These are phyloP conservation scores for Micrasema minimum DNA, from an alignment of 1,140 invertebrate genomes.

Conservation along the genomic window DNA sequence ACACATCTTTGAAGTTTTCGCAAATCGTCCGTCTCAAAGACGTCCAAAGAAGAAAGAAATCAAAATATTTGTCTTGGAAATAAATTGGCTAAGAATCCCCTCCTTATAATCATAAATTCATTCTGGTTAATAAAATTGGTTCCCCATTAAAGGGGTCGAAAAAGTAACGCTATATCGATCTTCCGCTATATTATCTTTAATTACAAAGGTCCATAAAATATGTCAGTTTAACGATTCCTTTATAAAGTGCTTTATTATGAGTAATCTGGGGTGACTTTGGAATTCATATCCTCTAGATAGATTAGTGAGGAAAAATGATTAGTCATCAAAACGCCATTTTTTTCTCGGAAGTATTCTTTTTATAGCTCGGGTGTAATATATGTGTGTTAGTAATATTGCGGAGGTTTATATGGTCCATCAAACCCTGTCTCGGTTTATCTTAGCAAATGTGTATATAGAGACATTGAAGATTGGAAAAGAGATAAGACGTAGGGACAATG, in stretches of 20 bases:
- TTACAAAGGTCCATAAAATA: conserved; percentile 22
- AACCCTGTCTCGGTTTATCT: conserved; percentile 22
- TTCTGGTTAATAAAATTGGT: conserved; percentile 9
- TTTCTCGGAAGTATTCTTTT: conserved; percentile 7
- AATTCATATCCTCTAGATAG: conserved; percentile 17
- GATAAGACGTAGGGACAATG: too few relatives aligned
- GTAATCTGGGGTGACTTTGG: conserved; percentile 16
- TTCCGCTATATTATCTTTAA: conserved; percentile 9
- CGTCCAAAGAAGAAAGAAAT: too few relatives aligned
- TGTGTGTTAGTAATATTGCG: conserved; percentile 8
- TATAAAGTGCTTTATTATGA: conserved; percentile 27
- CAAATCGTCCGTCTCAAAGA: too few relatives aligned
- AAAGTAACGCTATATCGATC: conserved; percentile 18
- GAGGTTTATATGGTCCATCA: conserved; percentile 19
- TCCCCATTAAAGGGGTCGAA: conserved; percentile 20
- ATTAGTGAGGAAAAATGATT: conserved; percentile 26
- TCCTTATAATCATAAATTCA: conserved; percentile 12
- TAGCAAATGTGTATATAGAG: conserved; percentile 2
- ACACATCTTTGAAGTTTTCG: too few relatives aligned
- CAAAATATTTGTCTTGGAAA: conserved; percentile 9
- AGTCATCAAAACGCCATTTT: conserved; percentile 28
- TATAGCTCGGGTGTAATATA: not conserved
- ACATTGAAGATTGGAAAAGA: too few relatives aligned
- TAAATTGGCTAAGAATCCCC: not conserved
- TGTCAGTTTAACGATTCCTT: conserved; percentile 17